These are phyloP conservation scores for Gibbula magus DNA, from an alignment of 2,888 invertebrate species.

Conservation along the genomic window DNA sequence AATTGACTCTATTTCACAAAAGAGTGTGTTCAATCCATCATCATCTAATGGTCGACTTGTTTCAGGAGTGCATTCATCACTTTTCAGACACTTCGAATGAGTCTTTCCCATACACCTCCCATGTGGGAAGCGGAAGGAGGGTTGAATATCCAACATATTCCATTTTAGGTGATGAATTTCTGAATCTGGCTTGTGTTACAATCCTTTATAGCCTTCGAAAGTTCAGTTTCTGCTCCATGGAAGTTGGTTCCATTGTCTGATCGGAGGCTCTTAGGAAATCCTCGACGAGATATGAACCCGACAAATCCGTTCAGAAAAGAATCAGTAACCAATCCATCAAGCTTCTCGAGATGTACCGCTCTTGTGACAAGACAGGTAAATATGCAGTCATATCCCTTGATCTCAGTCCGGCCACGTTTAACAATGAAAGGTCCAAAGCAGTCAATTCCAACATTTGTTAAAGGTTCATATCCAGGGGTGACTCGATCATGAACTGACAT, in stretches of 20 bases:
- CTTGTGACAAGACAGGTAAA: constrained; percentile 53
- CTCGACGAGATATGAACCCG: constrained; percentile 49
- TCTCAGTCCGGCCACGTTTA: constrained; percentile 51
- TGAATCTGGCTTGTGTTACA: neutral
- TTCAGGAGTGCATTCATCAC: constrained; percentile 1
- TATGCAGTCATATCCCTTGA: constrained; percentile 52
- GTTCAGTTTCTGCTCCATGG: constrained; percentile 50
- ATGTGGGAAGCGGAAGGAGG: constrained; percentile 20
- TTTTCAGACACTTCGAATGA: constrained; percentile 20
- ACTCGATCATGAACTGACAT: constrained; percentile 51
- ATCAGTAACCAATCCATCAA: constrained; percentile 50
- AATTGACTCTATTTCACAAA: constrained; percentile 41
- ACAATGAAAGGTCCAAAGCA: constrained; percentile 56
- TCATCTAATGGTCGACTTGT: constrained; percentile 28
- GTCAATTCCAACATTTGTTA: constrained; percentile 51
- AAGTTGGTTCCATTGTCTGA: constrained; percentile 58
- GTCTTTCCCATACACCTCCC: constrained; percentile 31
- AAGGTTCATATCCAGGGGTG: constrained; percentile 44
- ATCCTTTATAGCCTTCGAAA: constrained; percentile 26
- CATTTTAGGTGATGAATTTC: neutral
- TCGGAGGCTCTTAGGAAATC: constrained; percentile 40
- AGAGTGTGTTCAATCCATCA: constrained; percentile 37
- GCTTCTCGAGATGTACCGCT: constrained; percentile 52
- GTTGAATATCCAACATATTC: constrained; percentile 23
- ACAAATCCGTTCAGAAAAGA: constrained; percentile 50